phyloP scores from a whole-genome alignment of 1,140 invertebrate genomes.

The Tetragonula clypearis region DNA sequence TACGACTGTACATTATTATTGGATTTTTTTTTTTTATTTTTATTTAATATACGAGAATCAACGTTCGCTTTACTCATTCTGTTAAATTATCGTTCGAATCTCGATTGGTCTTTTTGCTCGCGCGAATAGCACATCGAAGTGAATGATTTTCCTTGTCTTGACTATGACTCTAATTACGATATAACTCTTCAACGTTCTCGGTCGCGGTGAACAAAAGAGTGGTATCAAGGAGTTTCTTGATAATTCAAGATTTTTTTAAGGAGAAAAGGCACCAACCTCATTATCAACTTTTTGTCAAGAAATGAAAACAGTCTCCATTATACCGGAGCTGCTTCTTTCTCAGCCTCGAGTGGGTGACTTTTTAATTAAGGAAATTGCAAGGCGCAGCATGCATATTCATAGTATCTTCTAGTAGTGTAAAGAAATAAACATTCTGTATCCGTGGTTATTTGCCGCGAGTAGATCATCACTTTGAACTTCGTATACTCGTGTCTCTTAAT shows the following conservation, averaged over 20 bases:
- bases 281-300: constrained; percentile 35
- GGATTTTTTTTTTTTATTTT: no score
- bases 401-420: neutral
- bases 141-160: neutral
- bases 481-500: neutral
- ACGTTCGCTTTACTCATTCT: no score
- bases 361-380: constrained; percentile 56
- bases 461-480: neutral
- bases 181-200: neutral
- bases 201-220: neutral
- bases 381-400: constrained; percentile 17
- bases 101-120: neutral
- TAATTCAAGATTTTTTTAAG: constrained; percentile 6
- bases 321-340: neutral
- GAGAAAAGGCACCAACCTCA: neutral
- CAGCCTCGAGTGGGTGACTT: neutral
- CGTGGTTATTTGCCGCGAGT: no score
- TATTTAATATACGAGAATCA: no score
- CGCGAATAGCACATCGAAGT: no score
- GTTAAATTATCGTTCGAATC: neutral
- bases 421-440: constrained; percentile 11
- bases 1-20: no score
- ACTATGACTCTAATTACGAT: constrained; percentile 12
- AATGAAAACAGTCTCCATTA: constrained; percentile 38
- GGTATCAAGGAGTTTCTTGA: neutral